Base-by-base conservation (phyloP, 1,140 invertebrate genomes). In the Drosophila nigrodunni region DNA sequence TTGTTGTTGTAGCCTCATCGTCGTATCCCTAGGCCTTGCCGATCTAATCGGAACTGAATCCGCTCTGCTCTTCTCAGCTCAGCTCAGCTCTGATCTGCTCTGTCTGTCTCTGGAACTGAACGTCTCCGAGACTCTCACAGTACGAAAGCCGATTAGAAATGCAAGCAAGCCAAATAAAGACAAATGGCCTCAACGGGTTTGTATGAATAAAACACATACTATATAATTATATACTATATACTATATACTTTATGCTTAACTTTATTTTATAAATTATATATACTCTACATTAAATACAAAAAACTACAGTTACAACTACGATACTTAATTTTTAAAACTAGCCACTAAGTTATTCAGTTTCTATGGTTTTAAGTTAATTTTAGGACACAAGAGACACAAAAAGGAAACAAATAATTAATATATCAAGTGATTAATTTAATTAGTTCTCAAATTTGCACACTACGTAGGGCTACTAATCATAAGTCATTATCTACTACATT, bases 161-260 rank as follows among this genome's bases (percentile, higher is more conserved):
- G 82, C 78, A 77, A 82, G 77, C 77, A 77, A 85, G 81, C 75
- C 79, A 77, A 83, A 57, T 30, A 66, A 77, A 67, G 61, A 70
- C 83, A 82, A 30, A 77, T 76, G 77, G 71, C 71, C 58, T 74
- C 54, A 55, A 90, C 83, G 86, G 85, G 85, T 89, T 89, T 89
- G 85, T 89, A 89, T 89, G 86, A 85, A 77, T 77, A 80, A 82
- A 77, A 72, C 83, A 83, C 83, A 86, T 88, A 70, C 55, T 82
- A 60, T 74, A 58, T 21, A 61, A 73, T 49, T 67, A 41, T 18
- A 34, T 49, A 57, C 44, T 68, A 21, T 21, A 49, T 66, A 59
- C 61, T 49, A 60, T 61, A 50, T 69, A 74, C 13, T 66, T 18
- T 9, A n/a, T 47, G 46, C 35, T 35, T 34, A 54, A 65, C 49